phyloP scores from a whole-genome alignment of 2,888 invertebrate species.

The Tetragnatha montana region DNA sequence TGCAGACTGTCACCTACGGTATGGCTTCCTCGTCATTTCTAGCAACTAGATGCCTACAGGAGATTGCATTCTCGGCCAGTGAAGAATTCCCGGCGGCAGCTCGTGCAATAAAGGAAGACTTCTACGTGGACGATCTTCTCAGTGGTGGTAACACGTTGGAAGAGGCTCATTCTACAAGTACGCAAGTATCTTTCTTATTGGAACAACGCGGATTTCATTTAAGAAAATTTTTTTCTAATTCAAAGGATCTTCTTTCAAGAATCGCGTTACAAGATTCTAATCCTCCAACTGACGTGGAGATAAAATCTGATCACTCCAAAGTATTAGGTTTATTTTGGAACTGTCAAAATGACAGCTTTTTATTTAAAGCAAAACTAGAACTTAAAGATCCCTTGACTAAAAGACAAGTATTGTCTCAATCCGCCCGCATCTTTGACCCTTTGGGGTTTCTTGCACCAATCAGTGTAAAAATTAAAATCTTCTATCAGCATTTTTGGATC shows the following conservation, averaged over 20 bases:
- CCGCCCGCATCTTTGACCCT: background rate
- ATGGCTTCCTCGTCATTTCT: conserved; percentile 74
- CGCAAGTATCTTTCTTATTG: too few species aligned
- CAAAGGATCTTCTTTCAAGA: too few species aligned
- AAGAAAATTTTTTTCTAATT: too few species aligned
- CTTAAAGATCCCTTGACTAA: background rate
- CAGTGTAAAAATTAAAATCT: background rate
- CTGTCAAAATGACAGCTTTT: background rate
- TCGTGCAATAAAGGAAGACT: conserved; percentile 69
- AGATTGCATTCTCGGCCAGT: conserved; percentile 71
- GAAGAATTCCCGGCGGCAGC: conserved; percentile 69
- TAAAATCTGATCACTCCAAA: too few species aligned
- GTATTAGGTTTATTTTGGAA: background rate
- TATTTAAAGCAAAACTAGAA: background rate
- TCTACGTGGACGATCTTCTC: conserved; percentile 74
- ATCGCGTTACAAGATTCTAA: too few species aligned
- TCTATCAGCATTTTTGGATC: background rate
- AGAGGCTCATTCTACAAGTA: too few species aligned
- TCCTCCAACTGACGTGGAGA: too few species aligned
- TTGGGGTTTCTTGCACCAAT: background rate
- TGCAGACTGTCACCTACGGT: conserved; percentile 74
- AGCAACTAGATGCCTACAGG: conserved; percentile 73
- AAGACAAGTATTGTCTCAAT: background rate
- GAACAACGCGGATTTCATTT: too few species aligned
- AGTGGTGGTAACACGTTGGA: background rate